phyloP scores from a whole-genome alignment of 2,113 vertebrate genomes.

The Myocastor coypus region DNA sequence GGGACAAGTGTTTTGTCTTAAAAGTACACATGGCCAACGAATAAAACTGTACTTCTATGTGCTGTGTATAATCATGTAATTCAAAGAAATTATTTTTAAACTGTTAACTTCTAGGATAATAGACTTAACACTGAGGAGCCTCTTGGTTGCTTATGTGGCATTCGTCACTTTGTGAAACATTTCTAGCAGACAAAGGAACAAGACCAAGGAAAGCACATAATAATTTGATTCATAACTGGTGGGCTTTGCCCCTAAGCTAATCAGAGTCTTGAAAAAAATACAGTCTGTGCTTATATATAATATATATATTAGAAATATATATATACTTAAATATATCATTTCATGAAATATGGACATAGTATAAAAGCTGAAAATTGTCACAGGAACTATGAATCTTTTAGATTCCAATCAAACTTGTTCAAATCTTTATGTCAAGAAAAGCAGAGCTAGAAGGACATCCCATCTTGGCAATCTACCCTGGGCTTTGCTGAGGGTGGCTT shows the following conservation, averaged over 20 bases:
- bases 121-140: not conserved
- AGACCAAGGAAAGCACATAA: not conserved
- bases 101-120: not conserved
- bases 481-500: not conserved
- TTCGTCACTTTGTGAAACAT: not conserved
- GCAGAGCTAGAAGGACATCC: not conserved
- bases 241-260: not conserved
- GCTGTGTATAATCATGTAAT: not conserved
- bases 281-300: not conserved
- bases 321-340: not conserved
- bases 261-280: not conserved
- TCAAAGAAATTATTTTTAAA: slow-evolving; percentile 23
- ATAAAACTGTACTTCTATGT: not conserved
- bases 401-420: not conserved
- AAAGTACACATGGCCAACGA: not conserved
- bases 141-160: not conserved
- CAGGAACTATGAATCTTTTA: not conserved
- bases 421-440: not conserved
- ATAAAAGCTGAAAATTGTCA: not conserved
- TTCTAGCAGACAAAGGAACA: not conserved
- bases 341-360: not conserved
- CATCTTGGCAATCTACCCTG: not conserved
- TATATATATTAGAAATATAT: too few relatives aligned
- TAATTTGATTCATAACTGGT: not conserved
- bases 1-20: not conserved